phyloP scores from a whole-genome alignment of 2,888 invertebrate genomes.

The Falcaria lacertinaria region DNA sequence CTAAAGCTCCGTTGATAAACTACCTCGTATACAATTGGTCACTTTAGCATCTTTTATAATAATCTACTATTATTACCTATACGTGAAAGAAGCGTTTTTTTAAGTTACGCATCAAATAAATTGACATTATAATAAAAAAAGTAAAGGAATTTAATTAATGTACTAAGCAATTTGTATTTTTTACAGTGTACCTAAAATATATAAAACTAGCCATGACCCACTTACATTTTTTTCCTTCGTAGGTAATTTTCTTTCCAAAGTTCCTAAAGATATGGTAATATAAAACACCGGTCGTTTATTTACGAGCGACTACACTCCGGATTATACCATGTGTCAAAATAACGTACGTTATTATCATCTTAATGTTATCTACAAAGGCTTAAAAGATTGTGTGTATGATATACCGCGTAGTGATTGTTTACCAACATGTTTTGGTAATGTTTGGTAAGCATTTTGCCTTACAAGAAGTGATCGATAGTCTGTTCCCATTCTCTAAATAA shows the following conservation, averaged over 20 bases:
- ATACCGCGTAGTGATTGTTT: background rate
- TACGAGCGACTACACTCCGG: background rate
- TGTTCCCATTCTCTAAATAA: background rate
- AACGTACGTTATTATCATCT: background rate
- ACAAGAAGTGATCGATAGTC: background rate
- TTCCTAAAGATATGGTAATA: conserved; percentile 1
- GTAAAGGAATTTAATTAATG: no score
- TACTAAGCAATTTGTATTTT: no score
- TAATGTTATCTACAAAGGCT: background rate
- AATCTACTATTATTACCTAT: no score
- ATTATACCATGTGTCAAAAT: conserved; percentile 2
- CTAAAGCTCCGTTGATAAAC: no score
- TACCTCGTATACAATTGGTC: no score
- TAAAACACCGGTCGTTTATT: background rate
- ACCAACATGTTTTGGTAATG: background rate
- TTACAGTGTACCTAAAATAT: background rate
- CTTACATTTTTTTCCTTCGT: background rate
- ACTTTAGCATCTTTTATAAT: no score
- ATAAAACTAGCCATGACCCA: background rate
- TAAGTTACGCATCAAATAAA: no score
- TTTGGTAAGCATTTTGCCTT: background rate
- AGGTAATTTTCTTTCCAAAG: background rate
- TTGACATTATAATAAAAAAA: no score
- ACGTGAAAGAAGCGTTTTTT: no score
- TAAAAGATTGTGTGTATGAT: background rate